Conservation (phyloP, 2,113 vertebrate genomes). For the Anhinga rufa region DNA sequence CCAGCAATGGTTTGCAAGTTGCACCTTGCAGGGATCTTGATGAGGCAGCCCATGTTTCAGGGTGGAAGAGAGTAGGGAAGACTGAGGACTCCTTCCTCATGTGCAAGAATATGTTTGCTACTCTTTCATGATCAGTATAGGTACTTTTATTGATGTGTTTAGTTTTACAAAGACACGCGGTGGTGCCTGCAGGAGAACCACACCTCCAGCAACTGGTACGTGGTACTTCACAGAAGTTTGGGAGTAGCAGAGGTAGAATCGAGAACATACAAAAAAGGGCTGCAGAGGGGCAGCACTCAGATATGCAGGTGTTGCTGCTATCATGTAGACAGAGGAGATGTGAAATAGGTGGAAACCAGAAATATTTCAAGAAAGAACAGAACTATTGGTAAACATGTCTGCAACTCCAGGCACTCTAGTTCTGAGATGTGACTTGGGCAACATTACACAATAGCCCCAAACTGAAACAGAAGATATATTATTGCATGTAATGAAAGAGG, state of each 20-base stretch:
- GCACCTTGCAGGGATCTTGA: too few relatives aligned
- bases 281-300: background rate
- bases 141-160: background rate
- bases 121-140: too few relatives aligned
- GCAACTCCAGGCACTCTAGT: background rate
- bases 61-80: background rate
- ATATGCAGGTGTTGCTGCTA: background rate
- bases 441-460: background rate
- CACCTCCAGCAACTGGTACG: background rate
- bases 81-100: accelerated
- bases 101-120: background rate
- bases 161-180: background rate
- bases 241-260: background rate
- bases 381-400: background rate
- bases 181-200: background rate
- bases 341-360: background rate
- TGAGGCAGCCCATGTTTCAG: background rate
- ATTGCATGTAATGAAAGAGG: background rate
- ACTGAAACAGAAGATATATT: background rate
- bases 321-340: background rate
- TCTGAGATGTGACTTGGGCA: background rate
- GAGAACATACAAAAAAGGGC: background rate
- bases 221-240: background rate
- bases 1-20: background rate
- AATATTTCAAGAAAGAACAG: background rate